Evolutionary conservation across 2,113 vertebrate species (phyloP), one percentile per base, ranked within the genome.

Genomic region (Cacatua alba): DNA sequence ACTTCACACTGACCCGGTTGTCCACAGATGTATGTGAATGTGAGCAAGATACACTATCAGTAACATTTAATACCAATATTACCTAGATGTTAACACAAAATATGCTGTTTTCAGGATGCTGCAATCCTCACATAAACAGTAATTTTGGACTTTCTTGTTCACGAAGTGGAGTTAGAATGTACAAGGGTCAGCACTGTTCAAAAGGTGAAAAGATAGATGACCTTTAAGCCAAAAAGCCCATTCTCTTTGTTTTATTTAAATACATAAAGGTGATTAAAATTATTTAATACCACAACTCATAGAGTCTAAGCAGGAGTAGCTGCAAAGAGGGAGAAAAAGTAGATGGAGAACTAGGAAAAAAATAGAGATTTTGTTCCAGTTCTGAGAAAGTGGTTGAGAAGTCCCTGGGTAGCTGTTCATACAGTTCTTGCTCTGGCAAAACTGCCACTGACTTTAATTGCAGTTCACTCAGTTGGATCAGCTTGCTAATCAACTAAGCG

Each of bases 401-500:
- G 63, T 69, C 94, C 83, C 92, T 85, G 49, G 37, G 65, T 76
- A 26, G 64, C 48, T 86, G 43, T 94, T 92, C 37, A 52, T 29
- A 52, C 49, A 81, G 52, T 72, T 81, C 81, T 86, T 62, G 68
- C 69, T 70, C 62, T 84, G 63, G 49, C 53, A 96, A 94, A 95
- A 91, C 69, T 94, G 86, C 77, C 70, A 72, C 60, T 63, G 92
- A 87, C 29, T 95, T 95, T 89, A 95, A 97, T 59, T 76, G 70
- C 65, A 82, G 88, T 94, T 92, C 86, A 33, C 57, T 88, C 59
- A 0, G 17, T 90, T 95, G 74, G 88, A 96, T 88, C 91, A 93
- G 94, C 37, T 89, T 80, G 80, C 91, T 96, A 96, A 96, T 95
- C 94, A 97, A 94, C 83, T 82, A 70, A 86, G 85, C 62, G 94